Conservation (phyloP, 1,140 invertebrate genomes). For the Druon quercuslanigerum region DNA sequence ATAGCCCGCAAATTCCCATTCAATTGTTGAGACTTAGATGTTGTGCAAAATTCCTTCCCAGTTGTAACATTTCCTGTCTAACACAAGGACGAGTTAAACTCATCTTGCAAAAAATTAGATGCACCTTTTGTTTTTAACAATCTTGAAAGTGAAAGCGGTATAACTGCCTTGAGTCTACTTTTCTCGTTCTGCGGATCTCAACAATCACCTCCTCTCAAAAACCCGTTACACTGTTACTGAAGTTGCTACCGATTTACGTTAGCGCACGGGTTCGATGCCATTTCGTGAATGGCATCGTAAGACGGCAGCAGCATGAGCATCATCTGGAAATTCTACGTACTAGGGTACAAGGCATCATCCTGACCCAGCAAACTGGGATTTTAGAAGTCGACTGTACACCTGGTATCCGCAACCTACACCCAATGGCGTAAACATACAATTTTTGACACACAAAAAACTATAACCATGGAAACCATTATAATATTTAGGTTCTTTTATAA, state of each 20-base stretch:
- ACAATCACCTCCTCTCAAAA: neutral
- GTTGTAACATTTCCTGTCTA: too few species aligned
- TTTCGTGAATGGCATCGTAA: constrained; percentile 29
- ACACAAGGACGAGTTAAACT: too few species aligned
- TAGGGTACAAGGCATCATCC: constrained; percentile 6
- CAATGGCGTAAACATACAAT: constrained; percentile 3
- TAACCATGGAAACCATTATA: too few species aligned
- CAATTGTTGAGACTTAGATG: too few species aligned
- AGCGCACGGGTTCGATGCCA: constrained; percentile 25
- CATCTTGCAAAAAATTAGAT: too few species aligned
- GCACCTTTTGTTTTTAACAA: too few species aligned
- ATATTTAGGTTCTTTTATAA: too few species aligned
- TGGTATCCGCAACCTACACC: constrained; percentile 5
- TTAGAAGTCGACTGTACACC: constrained; percentile 48
- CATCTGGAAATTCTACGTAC: constrained; percentile 10
- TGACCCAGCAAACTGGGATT: constrained; percentile 29
- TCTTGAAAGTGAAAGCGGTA: too few species aligned
- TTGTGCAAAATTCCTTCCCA: too few species aligned
- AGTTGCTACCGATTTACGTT: constrained; percentile 28
- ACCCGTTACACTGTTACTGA: constrained; percentile 7
- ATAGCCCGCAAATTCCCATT: too few species aligned
- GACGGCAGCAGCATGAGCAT: neutral
- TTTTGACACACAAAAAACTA: neutral
- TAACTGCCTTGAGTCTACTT: too few species aligned
- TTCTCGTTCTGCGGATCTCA: neutral